Evolutionary conservation across 2,888 invertebrate species (phyloP), one percentile per base, ranked within the genome.

Genomic region (Arrhopalites spinosus): DNA sequence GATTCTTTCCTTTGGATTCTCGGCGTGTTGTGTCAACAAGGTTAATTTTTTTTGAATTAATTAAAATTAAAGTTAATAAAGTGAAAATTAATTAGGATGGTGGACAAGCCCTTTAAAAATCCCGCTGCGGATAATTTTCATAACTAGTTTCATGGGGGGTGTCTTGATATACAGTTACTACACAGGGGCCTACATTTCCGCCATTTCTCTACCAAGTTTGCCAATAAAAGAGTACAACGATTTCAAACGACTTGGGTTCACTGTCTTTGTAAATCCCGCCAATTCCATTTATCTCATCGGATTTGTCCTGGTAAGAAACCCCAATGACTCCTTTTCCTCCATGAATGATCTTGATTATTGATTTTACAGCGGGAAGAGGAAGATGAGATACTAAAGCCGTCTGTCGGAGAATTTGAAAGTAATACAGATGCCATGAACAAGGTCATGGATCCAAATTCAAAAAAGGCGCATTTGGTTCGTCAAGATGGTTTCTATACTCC

Each of bases 11-110:
- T 74, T 45, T 74, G 74, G 68, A n/a, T 61, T 17, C 25, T 74
- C 29, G 74, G 59, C 0, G 59, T 59, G 23, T 30, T 53, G 2
- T 74, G 74, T 45, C 74, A 74, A 27, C 74, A 74, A 74, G 74
- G 74, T 74, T 59, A 23, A n/a, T n/a, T 36, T 36, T 36, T 11
- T 36, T 59, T 27, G 59, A 50, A 50, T 50, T 50, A 7, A 36
- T 36, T 36, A 36, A 36, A 36, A 36, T 36, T 36, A 7, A 36
- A n/a, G n/a, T n/a, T n/a, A n/a, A n/a, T n/a, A n/a, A n/a, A n/a
- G n/a, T n/a, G n/a, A n/a, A n/a, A n/a, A n/a, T 68, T 15, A 20
- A 45, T 29, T 25, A 74, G 74, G 74, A 1, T 74, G 74, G 74
- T 36, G 27, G 23, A 25, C 20, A 1, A 67, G 61, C 45, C 74